A percentile compares a stretch with the other conserved stretches of the same genome.
Evolutionary conservation across 1,140 invertebrate genomes (phyloP).

Genomic region (Homalodisca vitripennis): DNA sequence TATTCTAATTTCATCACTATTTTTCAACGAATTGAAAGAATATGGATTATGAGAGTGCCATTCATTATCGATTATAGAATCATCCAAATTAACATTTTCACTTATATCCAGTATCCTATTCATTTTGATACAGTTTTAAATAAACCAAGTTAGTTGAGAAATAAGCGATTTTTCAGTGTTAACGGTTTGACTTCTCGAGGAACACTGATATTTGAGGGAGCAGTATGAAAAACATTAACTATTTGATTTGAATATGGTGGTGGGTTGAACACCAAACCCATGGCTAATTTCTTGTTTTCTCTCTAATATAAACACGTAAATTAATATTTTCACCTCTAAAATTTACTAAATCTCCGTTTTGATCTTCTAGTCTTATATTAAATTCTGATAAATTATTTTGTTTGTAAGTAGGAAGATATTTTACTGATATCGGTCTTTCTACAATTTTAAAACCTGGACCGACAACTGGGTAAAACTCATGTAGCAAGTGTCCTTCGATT

Average conservation of each 20-base stretch:
- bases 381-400: constrained; percentile 21
- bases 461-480: constrained; percentile 43
- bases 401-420: constrained; percentile 37
- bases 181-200: constrained; percentile 24
- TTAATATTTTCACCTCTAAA: constrained; percentile 38
- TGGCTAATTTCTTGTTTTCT: constrained; percentile 32
- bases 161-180: constrained; percentile 37
- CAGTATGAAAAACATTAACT: neutral
- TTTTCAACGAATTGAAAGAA: constrained; percentile 41
- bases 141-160: constrained; percentile 38
- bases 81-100: constrained; percentile 37
- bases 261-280: constrained; percentile 5
- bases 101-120: constrained; percentile 41
- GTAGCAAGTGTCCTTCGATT: constrained; percentile 41
- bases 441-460: constrained; percentile 43
- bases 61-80: constrained; percentile 45
- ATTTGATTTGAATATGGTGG: neutral
- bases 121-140: constrained; percentile 26
- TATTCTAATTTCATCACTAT: constrained; percentile 42
- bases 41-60: constrained; percentile 46
- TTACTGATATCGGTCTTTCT: constrained; percentile 37
- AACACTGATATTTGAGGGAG: neutral
- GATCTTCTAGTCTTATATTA: constrained; percentile 37
- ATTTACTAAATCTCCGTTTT: constrained; percentile 35
- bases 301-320: constrained; percentile 27